These are phyloP conservation scores for Macquaria australasica DNA, from an alignment of 2,113 vertebrate species.

Conservation along the genomic window DNA sequence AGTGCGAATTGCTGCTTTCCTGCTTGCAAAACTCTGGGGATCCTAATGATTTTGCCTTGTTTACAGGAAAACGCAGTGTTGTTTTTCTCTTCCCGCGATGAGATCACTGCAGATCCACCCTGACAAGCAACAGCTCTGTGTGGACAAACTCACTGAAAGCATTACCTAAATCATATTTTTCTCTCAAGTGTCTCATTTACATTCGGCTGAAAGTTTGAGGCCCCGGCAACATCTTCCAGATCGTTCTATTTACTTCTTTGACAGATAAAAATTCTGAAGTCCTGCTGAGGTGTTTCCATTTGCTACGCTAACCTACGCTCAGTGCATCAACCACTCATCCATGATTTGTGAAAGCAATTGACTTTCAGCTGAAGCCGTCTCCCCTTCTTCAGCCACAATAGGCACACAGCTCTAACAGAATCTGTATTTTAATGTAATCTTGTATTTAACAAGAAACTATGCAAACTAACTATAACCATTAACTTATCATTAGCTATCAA, in stretches of 20 bases:
- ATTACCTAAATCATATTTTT: constrained; percentile 33
- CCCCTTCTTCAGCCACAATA: constrained; percentile 12
- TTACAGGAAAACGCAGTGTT: constrained; percentile 27
- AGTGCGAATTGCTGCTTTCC: background rate
- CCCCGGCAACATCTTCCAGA: constrained; percentile 28
- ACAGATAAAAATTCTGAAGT: constrained; percentile 57
- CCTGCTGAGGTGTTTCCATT: constrained; percentile 53
- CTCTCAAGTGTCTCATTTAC: constrained; percentile 36
- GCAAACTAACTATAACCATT: background rate
- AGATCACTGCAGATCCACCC: constrained; percentile 12
- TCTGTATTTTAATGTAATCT: background rate
- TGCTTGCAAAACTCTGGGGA: constrained; percentile 5
- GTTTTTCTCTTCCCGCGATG: constrained; percentile 27
- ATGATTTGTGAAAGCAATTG: constrained; percentile 57
- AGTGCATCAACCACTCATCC: constrained; percentile 43
- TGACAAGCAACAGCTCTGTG: constrained; percentile 21
- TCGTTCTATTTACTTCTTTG: constrained; percentile 48
- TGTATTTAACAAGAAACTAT: background rate
- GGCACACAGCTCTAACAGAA: background rate
- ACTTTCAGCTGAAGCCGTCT: constrained; percentile 40
- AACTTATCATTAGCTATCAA: background rate
- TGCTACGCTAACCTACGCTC: constrained; percentile 52
- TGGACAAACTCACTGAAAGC: constrained; percentile 21
- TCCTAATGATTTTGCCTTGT: constrained; percentile 37
- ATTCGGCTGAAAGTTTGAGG: constrained; percentile 37